Conservation (phyloP, 2,888 invertebrate genomes). For the Cephus nigrinus region DNA sequence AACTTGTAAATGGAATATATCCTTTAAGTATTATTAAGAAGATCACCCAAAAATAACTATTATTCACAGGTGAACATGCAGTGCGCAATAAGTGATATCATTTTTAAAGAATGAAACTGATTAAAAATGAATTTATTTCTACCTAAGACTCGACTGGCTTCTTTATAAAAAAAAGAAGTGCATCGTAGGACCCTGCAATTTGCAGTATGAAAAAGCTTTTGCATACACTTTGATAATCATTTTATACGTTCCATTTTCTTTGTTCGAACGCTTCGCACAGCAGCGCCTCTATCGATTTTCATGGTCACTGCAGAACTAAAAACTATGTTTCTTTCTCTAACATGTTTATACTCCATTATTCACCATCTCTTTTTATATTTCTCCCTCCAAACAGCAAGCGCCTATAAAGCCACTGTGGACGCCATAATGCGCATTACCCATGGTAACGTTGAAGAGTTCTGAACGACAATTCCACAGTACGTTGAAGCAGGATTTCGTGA, state of each 20-base stretch:
- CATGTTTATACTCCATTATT: not conserved
- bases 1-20: no score
- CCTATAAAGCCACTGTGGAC: conserved; percentile 9
- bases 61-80: not conserved
- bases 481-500: not conserved
- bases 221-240: not conserved
- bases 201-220: not conserved
- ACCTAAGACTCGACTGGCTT: not conserved
- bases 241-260: conserved; percentile 7
- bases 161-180: not conserved
- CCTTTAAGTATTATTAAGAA: not conserved
- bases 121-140: not conserved
- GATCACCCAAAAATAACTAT: not conserved
- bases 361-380: not conserved
- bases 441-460: conserved; percentile 7
- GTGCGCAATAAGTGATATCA: not conserved
- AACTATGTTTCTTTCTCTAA: not conserved
- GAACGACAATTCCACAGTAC: not conserved
- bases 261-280: not conserved
- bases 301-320: not conserved
- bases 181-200: not conserved
- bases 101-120: not conserved
- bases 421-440: conserved; percentile 21
- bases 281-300: conserved; percentile 21
- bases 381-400: conserved; percentile 9